Conservation (phyloP, 1,140 invertebrate species). For the Antheraea mylitta region DNA sequence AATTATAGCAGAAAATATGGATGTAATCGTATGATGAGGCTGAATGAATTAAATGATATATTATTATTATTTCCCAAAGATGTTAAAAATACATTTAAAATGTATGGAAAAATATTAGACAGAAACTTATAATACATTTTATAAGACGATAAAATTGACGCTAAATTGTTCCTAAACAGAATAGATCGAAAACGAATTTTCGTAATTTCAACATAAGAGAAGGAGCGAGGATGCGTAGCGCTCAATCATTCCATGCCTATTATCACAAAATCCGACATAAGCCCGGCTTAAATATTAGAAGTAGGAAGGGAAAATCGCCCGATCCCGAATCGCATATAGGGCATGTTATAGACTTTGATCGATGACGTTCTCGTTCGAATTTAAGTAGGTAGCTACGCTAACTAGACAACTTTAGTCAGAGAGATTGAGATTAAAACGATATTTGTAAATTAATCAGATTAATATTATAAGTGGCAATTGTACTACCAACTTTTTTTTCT, state of each 20-base stretch:
- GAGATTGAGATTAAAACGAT: background rate
- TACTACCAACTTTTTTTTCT: too few species aligned
- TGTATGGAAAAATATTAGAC: background rate
- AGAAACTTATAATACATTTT: background rate
- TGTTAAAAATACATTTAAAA: background rate
- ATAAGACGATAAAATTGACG: background rate
- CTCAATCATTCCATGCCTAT: conserved; percentile 51
- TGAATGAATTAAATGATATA: too few species aligned
- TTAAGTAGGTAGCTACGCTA: conserved; percentile 31
- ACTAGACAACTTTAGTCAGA: conserved; percentile 8
- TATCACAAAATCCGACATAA: conserved; percentile 48
- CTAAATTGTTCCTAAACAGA: background rate
- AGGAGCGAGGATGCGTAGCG: conserved; percentile 15
- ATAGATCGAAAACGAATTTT: background rate
- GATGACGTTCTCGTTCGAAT: conserved; percentile 35
- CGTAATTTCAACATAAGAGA: background rate
- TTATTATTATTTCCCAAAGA: too few species aligned
- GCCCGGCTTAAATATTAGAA: conserved; percentile 51
- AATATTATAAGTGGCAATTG: background rate
- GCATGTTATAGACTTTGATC: conserved; percentile 46
- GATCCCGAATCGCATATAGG: conserved; percentile 20
- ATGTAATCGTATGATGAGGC: too few species aligned
- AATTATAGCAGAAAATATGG: too few species aligned
- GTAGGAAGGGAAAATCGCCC: conserved; percentile 31
- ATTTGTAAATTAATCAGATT: background rate